Percentiles rank a stretch among this genome's conserved stretches.
phyloP scores from a whole-genome alignment of 2,888 invertebrate genomes.

The Protodeltote pygarga region DNA sequence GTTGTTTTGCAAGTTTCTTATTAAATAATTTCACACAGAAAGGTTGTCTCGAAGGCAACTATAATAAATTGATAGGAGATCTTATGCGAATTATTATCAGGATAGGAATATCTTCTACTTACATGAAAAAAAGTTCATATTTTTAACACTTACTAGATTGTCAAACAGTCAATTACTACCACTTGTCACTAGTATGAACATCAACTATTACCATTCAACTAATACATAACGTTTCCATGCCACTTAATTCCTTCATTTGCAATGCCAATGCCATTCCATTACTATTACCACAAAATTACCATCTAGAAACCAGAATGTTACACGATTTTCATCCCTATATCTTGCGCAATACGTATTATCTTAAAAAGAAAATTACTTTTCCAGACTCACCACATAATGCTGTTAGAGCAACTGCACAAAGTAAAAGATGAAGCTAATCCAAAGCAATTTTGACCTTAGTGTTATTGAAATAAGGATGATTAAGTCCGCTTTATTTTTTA shows the following conservation, averaged over 20 bases:
- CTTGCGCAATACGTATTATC: background rate
- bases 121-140: too few relatives aligned
- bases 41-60: too few relatives aligned
- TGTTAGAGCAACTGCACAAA: conserved; percentile 8
- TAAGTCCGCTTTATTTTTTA: background rate
- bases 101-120: too few relatives aligned
- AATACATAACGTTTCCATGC: conserved; percentile 53
- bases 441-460: conserved; percentile 23
- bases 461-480: conserved; percentile 14
- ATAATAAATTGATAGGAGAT: too few relatives aligned
- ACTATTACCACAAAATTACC: conserved; percentile 13
- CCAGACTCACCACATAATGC: conserved; percentile 4
- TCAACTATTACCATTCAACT: conserved; percentile 20
- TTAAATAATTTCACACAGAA: too few relatives aligned
- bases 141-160: too few relatives aligned
- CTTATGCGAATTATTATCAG: too few relatives aligned
- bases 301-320: background rate
- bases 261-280: conserved; percentile 48
- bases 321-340: background rate
- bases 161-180: too few relatives aligned
- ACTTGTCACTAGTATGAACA: conserved; percentile 7
- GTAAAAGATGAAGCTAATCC: background rate
- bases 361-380: conserved; percentile 4
- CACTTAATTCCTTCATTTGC: conserved; percentile 59
- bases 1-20: too few relatives aligned